Evolutionary conservation across 2,113 vertebrate species (phyloP).

Genomic region (Coreoperca whiteheadi): DNA sequence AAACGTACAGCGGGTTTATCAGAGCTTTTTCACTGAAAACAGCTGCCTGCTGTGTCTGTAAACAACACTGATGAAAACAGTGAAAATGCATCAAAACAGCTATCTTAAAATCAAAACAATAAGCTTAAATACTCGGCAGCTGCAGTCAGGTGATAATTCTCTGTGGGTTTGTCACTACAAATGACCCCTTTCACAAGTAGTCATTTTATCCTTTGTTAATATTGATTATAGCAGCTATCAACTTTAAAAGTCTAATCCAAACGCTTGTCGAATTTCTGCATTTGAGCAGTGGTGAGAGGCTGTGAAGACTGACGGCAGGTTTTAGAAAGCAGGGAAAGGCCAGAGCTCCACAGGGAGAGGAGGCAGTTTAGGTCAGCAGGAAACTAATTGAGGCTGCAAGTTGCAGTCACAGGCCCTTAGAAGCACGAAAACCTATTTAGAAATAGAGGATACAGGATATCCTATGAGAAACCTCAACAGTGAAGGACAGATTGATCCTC

Average conservation of each 20-base stretch:
- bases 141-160: not conserved
- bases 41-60: not conserved
- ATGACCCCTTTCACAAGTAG: not conserved
- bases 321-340: conserved; percentile 13
- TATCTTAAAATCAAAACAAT: not conserved
- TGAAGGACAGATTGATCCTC: conserved; percentile 40
- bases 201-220: not conserved
- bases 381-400: conserved; percentile 60
- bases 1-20: not conserved
- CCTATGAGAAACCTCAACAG: conserved; percentile 10
- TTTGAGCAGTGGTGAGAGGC: not conserved
- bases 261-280: not conserved
- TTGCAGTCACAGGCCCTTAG: conserved; percentile 32
- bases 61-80: not conserved
- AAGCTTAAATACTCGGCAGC: not conserved
- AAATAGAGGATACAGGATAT: conserved; percentile 30
- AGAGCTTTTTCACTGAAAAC: not conserved
- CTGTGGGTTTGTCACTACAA: not conserved
- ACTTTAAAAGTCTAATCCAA: not conserved
- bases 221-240: not conserved
- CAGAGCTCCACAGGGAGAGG: conserved; percentile 19
- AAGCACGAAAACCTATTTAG: conserved; percentile 27
- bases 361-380: conserved; percentile 40
- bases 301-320: conserved; percentile 11
- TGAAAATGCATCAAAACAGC: not conserved